Evolutionary conservation across 2,888 invertebrate species (phyloP).

Genomic region (Schizaphis graminum): DNA sequence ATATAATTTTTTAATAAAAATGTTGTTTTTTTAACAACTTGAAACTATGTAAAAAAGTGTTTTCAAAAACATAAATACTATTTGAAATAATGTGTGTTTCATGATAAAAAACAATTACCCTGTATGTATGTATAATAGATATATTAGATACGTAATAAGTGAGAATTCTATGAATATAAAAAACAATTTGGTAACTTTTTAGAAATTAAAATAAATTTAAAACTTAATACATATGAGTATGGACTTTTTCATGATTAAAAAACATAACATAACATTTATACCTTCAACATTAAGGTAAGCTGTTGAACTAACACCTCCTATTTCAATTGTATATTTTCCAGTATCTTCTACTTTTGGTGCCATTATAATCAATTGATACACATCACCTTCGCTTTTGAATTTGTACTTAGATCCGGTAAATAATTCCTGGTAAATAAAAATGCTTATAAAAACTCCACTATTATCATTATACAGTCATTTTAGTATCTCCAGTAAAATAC

Average conservation of each 20-base stretch:
- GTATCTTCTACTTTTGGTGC: slow-evolving; percentile 96
- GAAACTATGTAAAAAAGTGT: too few species aligned
- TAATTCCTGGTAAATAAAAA: slow-evolving; percentile 79
- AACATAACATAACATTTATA: slow-evolving; percentile 70
- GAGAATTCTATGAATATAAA: neutral
- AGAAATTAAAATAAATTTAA: neutral
- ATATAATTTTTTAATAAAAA: too few species aligned
- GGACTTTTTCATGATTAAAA: neutral
- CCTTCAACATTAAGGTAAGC: slow-evolving; percentile 95
- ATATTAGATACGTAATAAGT: neutral
- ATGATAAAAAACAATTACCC: too few species aligned
- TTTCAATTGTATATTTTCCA: slow-evolving; percentile 96
- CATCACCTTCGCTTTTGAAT: slow-evolving; percentile 92
- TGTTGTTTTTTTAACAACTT: too few species aligned
- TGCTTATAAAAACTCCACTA: neutral
- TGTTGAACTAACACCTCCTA: slow-evolving; percentile 88
- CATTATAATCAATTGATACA: slow-evolving; percentile 90
- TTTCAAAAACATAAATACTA: too few species aligned
- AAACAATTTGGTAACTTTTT: neutral
- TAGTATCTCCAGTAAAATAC: neutral
- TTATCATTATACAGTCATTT: neutral
- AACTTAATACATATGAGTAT: neutral
- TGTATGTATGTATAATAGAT: too few species aligned
- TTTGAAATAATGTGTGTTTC: too few species aligned
- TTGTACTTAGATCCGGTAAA: slow-evolving; percentile 97